Percentiles rank a stretch among this genome's conserved stretches.
Evolutionary conservation across 2,888 invertebrate genomes (phyloP).

Genomic region (Halictus quadricinctus): DNA sequence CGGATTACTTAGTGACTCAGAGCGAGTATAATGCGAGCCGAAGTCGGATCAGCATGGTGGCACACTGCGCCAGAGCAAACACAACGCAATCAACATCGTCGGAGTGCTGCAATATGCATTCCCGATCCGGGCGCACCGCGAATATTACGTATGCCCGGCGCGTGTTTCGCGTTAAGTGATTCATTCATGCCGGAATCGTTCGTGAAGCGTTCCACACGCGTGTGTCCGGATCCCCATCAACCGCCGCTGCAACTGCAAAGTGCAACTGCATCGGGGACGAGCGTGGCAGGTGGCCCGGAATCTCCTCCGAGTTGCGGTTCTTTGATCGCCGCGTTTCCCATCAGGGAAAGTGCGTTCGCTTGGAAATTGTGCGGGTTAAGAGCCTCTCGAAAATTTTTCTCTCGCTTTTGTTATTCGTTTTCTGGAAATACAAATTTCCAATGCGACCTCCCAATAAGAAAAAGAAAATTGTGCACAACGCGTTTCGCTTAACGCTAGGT

Average conservation of each 20-base stretch:
- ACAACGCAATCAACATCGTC: background rate
- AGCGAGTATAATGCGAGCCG: background rate
- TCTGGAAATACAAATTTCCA: no score
- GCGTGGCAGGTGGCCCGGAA: conserved; percentile 41
- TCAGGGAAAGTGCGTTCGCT: background rate
- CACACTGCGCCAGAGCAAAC: conserved; percentile 10
- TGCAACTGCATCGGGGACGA: conserved; percentile 18
- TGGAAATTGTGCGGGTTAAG: background rate
- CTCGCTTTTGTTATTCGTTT: background rate
- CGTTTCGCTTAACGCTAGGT: no score
- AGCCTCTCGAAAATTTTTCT: background rate
- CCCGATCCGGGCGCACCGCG: conserved; percentile 7
- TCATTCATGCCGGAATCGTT: conserved; percentile 72
- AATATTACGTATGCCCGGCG: conserved; percentile 69
- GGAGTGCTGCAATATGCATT: background rate
- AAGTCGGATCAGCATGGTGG: background rate
- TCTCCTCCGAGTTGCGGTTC: background rate
- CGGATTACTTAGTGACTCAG: conserved; percentile 8
- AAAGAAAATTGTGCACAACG: no score
- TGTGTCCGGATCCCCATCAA: conserved; percentile 38
- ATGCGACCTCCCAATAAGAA: no score
- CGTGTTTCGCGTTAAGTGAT: conserved; percentile 74
- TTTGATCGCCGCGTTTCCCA: background rate
- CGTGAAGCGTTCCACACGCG: conserved; percentile 54
- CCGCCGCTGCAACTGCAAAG: background rate